Conservation (phyloP, 1,140 invertebrate genomes). For the Bicyclus anynana region DNA sequence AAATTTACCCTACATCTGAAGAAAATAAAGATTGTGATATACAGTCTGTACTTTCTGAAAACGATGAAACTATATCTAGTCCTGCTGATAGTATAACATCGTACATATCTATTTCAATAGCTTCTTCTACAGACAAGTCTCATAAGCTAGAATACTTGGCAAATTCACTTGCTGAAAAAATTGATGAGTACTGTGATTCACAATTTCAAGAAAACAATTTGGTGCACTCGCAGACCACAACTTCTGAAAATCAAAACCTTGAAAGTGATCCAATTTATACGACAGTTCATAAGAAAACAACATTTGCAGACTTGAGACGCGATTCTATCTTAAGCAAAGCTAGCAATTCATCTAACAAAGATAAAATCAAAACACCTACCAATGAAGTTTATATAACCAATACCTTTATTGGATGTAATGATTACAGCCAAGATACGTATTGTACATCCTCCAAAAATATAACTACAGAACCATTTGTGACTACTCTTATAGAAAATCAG, state of each 20-base stretch:
- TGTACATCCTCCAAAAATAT: constrained; percentile 69
- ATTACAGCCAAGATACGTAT: constrained; percentile 47
- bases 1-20: constrained; percentile 13
- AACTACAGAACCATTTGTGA: constrained; percentile 74
- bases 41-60: constrained; percentile 64
- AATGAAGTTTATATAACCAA: constrained; percentile 56
- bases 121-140: constrained; percentile 67
- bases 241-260: constrained; percentile 38
- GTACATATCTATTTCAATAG: constrained; percentile 71
- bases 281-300: constrained; percentile 62
- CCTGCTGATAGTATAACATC: constrained; percentile 73
- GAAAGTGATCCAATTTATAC: constrained; percentile 62
- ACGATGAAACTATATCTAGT: constrained; percentile 67
- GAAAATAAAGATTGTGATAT: constrained; percentile 41
- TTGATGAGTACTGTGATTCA: constrained; percentile 75
- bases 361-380: constrained; percentile 39
- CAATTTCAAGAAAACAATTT: constrained; percentile 60
- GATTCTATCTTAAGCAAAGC: constrained; percentile 52
- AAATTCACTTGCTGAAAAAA: constrained; percentile 75
- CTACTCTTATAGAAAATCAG: constrained; percentile 80
- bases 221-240: constrained; percentile 37
- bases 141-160: constrained; percentile 73
- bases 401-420: constrained; percentile 56
- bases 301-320: constrained; percentile 61
- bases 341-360: constrained; percentile 38